Percentiles rank a stretch among this genome's conserved stretches.
Conservation (phyloP, 2,113 vertebrate genomes). For the Chionomys nivalis region DNA sequence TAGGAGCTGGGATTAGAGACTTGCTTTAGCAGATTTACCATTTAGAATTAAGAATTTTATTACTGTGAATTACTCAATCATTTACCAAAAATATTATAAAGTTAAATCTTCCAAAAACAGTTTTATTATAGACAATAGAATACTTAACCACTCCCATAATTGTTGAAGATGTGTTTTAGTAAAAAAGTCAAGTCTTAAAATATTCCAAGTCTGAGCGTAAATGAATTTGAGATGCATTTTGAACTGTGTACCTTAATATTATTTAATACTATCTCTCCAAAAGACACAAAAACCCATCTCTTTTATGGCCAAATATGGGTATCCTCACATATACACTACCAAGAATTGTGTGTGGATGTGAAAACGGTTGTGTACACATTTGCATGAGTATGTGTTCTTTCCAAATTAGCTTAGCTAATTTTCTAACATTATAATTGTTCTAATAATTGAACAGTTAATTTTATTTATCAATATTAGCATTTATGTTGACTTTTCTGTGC, state of each 20-base stretch:
- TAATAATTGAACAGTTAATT: slow-evolving; percentile 28
- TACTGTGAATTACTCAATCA: neutral
- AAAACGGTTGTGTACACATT: neutral
- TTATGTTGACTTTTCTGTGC: slow-evolving; percentile 14
- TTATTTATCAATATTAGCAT: slow-evolving; percentile 10
- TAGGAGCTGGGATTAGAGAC: neutral
- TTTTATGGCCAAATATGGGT: neutral
- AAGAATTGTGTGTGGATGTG: neutral
- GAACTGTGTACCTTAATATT: neutral
- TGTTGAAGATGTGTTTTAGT: neutral
- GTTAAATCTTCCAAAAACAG: neutral
- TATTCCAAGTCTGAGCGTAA: neutral
- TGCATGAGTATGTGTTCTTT: neutral
- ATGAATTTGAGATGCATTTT: neutral
- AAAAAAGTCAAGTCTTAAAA: neutral
- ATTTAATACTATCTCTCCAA: neutral
- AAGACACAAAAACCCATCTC: neutral
- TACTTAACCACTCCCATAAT: neutral
- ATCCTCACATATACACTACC: neutral
- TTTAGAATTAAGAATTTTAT: neutral
- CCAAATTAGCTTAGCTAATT: neutral
- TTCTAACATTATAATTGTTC: neutral
- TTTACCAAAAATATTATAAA: neutral
- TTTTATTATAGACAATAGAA: neutral
- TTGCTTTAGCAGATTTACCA: neutral